Conservation (phyloP, 1,140 invertebrate genomes). For the Pogonomyrmex barbatus region DNA sequence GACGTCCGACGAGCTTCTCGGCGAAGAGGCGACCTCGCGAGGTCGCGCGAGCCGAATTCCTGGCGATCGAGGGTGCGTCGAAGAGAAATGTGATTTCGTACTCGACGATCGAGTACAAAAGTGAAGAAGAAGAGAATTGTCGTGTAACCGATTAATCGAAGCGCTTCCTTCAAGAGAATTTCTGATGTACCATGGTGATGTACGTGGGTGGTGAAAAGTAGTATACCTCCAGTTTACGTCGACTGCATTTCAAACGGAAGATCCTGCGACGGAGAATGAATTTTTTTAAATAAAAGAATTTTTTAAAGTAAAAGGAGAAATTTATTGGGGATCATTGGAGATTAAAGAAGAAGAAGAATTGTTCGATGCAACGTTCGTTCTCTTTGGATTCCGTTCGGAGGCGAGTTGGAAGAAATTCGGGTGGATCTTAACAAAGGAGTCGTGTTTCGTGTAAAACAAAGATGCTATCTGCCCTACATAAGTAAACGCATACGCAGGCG, state of each 20-base stretch:
- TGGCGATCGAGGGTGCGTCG: constrained; percentile 11
- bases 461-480: background rate
- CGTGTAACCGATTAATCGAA: background rate
- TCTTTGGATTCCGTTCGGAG: background rate
- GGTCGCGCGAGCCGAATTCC: constrained; percentile 29
- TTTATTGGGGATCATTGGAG: no score
- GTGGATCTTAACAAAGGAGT: constrained; percentile 23
- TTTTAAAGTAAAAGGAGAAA: no score
- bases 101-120: background rate
- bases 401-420: background rate
- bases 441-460: background rate
- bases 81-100: constrained; percentile 10
- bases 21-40: constrained; percentile 53
- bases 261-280: background rate
- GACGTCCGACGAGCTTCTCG: constrained; percentile 47
- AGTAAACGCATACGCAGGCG: background rate
- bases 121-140: background rate
- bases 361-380: background rate
- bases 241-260: background rate
- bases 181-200: background rate
- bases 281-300: background rate
- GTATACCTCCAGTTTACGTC: background rate
- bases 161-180: background rate
- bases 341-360: no score
- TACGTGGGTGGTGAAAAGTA: constrained; percentile 18